A percentile compares a stretch with the other conserved stretches of the same genome.
Evolutionary conservation across 2,113 vertebrate genomes (phyloP).

Genomic region (Siniperca knerii): DNA sequence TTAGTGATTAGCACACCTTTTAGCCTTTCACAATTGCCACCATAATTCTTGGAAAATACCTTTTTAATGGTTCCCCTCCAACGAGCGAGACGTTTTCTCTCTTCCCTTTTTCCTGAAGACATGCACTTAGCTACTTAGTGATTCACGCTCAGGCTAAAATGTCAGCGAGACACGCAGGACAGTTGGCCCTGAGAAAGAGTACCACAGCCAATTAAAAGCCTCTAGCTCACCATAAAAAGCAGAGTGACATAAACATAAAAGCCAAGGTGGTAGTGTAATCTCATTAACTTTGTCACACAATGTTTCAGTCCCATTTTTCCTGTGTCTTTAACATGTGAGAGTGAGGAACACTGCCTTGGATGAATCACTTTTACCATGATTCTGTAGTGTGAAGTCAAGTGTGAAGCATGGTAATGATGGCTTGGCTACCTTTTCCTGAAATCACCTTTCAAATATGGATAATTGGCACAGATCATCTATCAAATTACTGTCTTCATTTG

Average conservation of each 20-base stretch:
- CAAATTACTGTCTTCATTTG: constrained; percentile 29
- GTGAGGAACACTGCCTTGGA: constrained; percentile 19
- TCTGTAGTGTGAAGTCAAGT: constrained; percentile 25
- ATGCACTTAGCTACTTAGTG: constrained; percentile 66
- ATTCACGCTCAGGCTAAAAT: constrained; percentile 75
- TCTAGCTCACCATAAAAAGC: constrained; percentile 64
- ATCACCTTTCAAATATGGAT: constrained; percentile 23
- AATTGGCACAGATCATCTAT: constrained; percentile 41
- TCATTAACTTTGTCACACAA: constrained; percentile 76
- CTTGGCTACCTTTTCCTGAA: constrained; percentile 6
- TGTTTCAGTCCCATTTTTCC: constrained; percentile 55
- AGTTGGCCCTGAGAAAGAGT: constrained; percentile 54
- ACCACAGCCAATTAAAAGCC: constrained; percentile 77
- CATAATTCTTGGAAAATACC: constrained; percentile 79
- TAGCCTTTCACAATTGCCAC: constrained; percentile 76
- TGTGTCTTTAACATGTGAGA: constrained; percentile 44
- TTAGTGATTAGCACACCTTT: constrained; percentile 81
- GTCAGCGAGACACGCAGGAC: constrained; percentile 71
- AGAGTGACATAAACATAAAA: constrained; percentile 71
- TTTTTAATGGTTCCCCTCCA: constrained; percentile 75
- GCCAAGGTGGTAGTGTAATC: constrained; percentile 69
- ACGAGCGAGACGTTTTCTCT: constrained; percentile 61
- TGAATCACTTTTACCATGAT: constrained; percentile 7
- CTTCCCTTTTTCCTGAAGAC: constrained; percentile 60
- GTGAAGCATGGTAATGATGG: constrained; percentile 11